phyloP scores from a whole-genome alignment of 1,140 invertebrate genomes.

The Procambarus virginalis region DNA sequence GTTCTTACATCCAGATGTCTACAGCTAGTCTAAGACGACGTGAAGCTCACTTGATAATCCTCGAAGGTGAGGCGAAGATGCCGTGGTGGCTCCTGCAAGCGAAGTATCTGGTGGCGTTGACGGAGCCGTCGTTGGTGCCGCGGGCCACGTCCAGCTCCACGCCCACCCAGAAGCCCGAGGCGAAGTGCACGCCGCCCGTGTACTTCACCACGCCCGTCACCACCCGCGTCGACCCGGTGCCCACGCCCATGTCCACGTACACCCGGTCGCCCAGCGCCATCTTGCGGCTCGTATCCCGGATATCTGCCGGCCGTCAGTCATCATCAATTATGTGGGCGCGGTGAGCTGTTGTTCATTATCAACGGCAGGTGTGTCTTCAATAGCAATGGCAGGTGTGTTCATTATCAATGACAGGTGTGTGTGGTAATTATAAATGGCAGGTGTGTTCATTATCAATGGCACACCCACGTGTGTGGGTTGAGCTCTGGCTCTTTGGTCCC shows the following conservation, averaged over 20 bases:
- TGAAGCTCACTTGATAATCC: slow-evolving; percentile 73
- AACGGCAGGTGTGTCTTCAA: too few species aligned
- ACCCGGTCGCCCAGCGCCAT: slow-evolving; percentile 55
- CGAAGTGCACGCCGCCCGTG: slow-evolving; percentile 77
- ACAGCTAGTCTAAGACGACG: too few species aligned
- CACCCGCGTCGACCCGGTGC: slow-evolving; percentile 71
- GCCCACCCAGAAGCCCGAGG: slow-evolving; percentile 77
- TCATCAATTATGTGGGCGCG: neutral
- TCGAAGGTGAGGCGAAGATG: slow-evolving; percentile 75
- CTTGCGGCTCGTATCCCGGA: slow-evolving; percentile 55
- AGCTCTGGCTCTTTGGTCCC: too few species aligned
- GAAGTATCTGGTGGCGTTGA: slow-evolving; percentile 76
- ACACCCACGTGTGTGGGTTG: too few species aligned
- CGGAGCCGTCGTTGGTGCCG: slow-evolving; percentile 79
- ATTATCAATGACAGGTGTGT: too few species aligned
- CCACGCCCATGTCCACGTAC: slow-evolving; percentile 61
- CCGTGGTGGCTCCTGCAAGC: slow-evolving; percentile 74
- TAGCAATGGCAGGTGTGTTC: too few species aligned
- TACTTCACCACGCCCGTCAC: slow-evolving; percentile 72
- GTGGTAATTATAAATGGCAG: too few species aligned
- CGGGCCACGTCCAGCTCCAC: slow-evolving; percentile 77
- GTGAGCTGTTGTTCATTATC: too few species aligned
- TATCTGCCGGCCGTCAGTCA: slow-evolving; percentile 20
- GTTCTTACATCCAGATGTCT: too few species aligned
- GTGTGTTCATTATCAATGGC: too few species aligned